Percentiles rank a stretch among this genome's conserved stretches.
phyloP scores from a whole-genome alignment of 23 tunicate genomes.

The Phallusia fumigata region DNA sequence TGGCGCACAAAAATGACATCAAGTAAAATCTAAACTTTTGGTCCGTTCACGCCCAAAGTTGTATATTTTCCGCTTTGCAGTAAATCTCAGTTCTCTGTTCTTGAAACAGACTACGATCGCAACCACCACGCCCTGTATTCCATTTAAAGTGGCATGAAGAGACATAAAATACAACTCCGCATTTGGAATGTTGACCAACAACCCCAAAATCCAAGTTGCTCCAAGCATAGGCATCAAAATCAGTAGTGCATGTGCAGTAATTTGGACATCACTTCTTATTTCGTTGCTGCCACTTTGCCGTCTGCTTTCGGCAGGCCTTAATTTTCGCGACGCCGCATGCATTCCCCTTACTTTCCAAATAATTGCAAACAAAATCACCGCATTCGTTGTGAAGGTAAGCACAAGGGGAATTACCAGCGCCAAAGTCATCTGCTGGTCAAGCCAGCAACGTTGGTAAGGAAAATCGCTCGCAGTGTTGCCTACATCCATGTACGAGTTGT shows the following conservation, averaged over 20 bases:
- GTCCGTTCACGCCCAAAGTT: neutral
- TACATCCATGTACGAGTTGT: constrained; percentile 39
- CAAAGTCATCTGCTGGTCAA: constrained; percentile 43
- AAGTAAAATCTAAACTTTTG: neutral
- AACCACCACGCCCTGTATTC: constrained; percentile 64
- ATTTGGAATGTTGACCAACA: constrained; percentile 55
- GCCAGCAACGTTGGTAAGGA: constrained; percentile 22
- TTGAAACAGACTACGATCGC: constrained; percentile 36
- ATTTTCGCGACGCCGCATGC: neutral
- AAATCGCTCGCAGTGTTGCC: neutral
- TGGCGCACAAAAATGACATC: neutral
- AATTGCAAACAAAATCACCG: constrained; percentile 16
- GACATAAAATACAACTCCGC: constrained; percentile 49
- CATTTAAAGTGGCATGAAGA: constrained; percentile 44
- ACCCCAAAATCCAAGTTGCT: constrained; percentile 58
- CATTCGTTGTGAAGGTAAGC: constrained; percentile 18
- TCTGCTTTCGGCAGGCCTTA: neutral
- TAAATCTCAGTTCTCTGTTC: constrained; percentile 37
- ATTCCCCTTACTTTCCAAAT: constrained; percentile 4
- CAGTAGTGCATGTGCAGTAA: constrained; percentile 36
- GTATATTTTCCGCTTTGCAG: neutral
- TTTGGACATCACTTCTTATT: neutral
- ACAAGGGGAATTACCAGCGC: constrained; percentile 44
- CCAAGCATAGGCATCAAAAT: constrained; percentile 60
- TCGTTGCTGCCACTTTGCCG: neutral